A percentile compares a stretch with the other conserved stretches of the same genome.
These are phyloP conservation scores for Hydrochoerus hydrochaeris DNA, from an alignment of 2,113 vertebrate genomes.

Conservation along the genomic window DNA sequence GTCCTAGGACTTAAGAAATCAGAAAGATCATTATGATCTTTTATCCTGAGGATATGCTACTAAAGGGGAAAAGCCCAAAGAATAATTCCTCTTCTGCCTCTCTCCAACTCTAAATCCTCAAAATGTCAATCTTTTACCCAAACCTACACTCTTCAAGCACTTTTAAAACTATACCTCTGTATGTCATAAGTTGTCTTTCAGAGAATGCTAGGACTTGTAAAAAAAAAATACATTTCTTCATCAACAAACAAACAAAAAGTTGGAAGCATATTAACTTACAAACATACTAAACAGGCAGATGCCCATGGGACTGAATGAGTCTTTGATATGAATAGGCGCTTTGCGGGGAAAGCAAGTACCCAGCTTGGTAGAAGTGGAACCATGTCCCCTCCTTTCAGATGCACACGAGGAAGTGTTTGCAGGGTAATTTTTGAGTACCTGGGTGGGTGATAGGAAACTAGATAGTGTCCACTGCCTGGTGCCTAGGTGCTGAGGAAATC, in stretches of 20 bases:
- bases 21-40: background rate
- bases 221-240: background rate
- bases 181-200: constrained; percentile 4
- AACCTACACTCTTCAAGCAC: background rate
- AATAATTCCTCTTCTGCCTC: background rate
- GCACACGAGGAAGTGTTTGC: background rate
- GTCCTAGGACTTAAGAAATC: too few relatives aligned
- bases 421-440: background rate
- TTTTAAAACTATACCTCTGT: background rate
- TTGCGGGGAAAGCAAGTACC: background rate
- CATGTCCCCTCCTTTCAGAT: background rate
- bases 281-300: background rate
- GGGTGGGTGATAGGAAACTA: background rate
- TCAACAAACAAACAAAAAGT: background rate
- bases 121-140: background rate
- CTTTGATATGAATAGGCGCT: background rate
- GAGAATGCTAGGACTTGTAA: background rate
- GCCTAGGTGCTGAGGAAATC: background rate
- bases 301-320: background rate
- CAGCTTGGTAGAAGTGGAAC: background rate
- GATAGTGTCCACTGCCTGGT: too few relatives aligned
- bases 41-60: background rate
- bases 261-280: background rate
- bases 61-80: background rate
- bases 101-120: background rate